These are phyloP conservation scores for Dendrocopos noguchii DNA, from an alignment of 2,113 vertebrate genomes.

Conservation along the genomic window DNA sequence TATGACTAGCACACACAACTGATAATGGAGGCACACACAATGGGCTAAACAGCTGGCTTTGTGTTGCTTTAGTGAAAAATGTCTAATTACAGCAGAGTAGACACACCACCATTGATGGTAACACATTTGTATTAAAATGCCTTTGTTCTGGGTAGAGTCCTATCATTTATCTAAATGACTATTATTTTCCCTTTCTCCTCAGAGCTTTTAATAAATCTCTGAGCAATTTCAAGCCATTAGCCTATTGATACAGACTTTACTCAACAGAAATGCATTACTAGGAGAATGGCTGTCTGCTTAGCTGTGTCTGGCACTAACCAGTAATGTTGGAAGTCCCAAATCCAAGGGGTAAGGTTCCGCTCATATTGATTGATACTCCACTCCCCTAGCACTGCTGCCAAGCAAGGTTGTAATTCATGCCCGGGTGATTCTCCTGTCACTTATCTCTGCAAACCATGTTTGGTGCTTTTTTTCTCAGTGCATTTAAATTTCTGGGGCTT, in stretches of 20 bases:
- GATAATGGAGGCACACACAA: background rate
- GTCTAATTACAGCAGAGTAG: constrained; percentile 62
- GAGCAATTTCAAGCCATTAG: constrained; percentile 66
- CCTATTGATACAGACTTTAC: constrained; percentile 32
- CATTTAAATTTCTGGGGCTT: constrained; percentile 23
- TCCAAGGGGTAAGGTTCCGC: constrained; percentile 12
- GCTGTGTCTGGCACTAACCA: constrained; percentile 28
- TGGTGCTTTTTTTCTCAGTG: constrained; percentile 3
- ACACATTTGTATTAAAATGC: constrained; percentile 65
- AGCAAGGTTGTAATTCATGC: constrained; percentile 24
- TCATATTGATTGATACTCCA: constrained; percentile 15
- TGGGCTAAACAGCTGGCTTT: constrained; percentile 61
- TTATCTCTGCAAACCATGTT: background rate
- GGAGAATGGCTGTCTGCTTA: constrained; percentile 38
- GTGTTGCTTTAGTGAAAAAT: constrained; percentile 54
- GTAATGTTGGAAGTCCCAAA: constrained; percentile 24
- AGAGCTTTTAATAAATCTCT: constrained; percentile 65
- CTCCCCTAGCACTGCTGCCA: background rate
- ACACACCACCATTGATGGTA: constrained; percentile 35
- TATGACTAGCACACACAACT: background rate
- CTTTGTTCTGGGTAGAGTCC: constrained; percentile 53
- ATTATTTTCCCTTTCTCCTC: constrained; percentile 63
- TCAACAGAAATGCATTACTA: constrained; percentile 16
- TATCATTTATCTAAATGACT: constrained; percentile 71
- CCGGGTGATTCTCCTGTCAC: background rate